Evolutionary conservation across 2,888 invertebrate genomes (phyloP).

Genomic region (Trypoxylon attenuatum): DNA sequence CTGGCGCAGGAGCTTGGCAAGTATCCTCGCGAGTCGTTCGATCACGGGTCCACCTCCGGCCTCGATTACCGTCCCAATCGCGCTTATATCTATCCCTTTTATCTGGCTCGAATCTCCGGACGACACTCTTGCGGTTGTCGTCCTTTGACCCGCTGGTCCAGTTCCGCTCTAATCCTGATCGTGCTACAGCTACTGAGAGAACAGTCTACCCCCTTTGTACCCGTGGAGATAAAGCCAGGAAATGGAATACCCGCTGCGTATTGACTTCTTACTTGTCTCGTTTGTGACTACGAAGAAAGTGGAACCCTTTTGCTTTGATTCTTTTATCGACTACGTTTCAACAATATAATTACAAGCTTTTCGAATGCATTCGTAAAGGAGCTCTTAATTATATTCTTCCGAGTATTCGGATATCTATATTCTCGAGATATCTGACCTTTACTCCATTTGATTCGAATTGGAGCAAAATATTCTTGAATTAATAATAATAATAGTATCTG

Average conservation of each 20-base stretch:
- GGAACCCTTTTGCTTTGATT: too few relatives aligned
- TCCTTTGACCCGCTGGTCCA: constrained; percentile 23
- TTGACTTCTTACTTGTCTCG: not conserved
- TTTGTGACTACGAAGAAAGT: too few relatives aligned
- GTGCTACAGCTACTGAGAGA: not conserved
- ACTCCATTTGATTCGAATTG: too few relatives aligned
- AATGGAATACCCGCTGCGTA: not conserved
- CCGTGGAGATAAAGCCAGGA: not conserved
- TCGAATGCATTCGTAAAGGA: too few relatives aligned
- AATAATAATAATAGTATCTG: too few relatives aligned
- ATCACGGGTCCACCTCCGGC: constrained; percentile 7
- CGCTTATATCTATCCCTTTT: constrained; percentile 1
- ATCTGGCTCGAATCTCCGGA: constrained; percentile 29
- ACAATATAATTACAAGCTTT: too few relatives aligned
- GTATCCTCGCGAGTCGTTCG: constrained; percentile 8
- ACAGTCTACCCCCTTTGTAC: not conserved
- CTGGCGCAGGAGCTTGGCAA: constrained; percentile 31
- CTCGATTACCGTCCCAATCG: constrained; percentile 4
- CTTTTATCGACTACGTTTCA: too few relatives aligned
- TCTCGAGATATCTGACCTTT: too few relatives aligned
- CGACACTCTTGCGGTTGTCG: constrained; percentile 23
- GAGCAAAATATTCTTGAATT: too few relatives aligned
- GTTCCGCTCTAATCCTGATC: constrained; percentile 4
- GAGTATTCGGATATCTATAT: too few relatives aligned
- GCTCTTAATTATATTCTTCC: too few relatives aligned